A percentile compares a stretch with the other conserved stretches of the same genome.
Conservation (phyloP, 2,797 vertebrate species). For the Coreius guichenoti region DNA sequence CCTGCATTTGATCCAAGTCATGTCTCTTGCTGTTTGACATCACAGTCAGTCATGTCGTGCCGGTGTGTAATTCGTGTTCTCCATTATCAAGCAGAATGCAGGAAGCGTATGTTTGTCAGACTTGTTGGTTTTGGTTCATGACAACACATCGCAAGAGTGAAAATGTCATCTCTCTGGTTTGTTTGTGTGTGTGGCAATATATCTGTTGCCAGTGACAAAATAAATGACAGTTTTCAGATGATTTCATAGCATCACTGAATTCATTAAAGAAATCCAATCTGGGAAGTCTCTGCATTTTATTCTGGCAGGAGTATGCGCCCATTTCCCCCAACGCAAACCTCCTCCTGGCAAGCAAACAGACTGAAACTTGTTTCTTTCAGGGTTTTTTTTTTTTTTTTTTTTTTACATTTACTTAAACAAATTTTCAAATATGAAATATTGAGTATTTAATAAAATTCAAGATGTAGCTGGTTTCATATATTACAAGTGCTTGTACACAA, state of each 20-base stretch:
- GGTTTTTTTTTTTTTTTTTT: background rate
- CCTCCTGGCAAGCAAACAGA: slow-evolving; percentile 5
- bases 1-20: slow-evolving; percentile 7
- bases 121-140: slow-evolving; percentile 70
- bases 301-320: slow-evolving; percentile 48
- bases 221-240: slow-evolving; percentile 60
- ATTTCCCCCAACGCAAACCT: slow-evolving; percentile 1
- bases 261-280: slow-evolving; percentile 74
- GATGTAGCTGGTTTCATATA: background rate
- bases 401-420: background rate
- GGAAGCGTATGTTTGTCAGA: slow-evolving; percentile 55
- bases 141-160: slow-evolving; percentile 68
- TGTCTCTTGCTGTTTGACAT: slow-evolving; percentile 10
- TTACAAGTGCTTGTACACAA: too few relatives aligned
- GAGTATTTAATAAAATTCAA: background rate
- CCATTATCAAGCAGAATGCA: slow-evolving; percentile 19
- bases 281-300: slow-evolving; percentile 56
- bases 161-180: slow-evolving; percentile 67
- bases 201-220: slow-evolving; percentile 59
- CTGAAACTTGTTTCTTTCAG: background rate
- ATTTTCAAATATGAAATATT: background rate
- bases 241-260: slow-evolving; percentile 75
- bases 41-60: background rate
- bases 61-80: background rate
- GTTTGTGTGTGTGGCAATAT: slow-evolving; percentile 66